Evolutionary conservation across 2,113 vertebrate genomes (phyloP), one percentile per base, ranked within the genome.

Genomic region (Tetrax tetrax): DNA sequence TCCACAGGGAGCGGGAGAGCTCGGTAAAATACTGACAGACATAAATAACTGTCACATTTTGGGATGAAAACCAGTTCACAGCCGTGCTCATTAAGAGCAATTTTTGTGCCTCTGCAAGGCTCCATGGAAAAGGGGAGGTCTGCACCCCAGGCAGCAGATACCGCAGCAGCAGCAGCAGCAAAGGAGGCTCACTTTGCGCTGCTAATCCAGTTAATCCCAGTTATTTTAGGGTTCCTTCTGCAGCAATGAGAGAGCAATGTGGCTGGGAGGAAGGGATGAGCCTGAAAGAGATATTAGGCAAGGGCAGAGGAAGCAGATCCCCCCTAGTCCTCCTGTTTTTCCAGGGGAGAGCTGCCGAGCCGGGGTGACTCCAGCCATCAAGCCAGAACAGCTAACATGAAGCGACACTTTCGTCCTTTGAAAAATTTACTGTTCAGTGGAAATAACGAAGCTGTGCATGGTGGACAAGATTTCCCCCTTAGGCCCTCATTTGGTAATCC

Each of bases 21-120:
- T 75, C 4, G 1, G 74, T 60, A 85, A 87, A 95, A 95, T 54
- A 89, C 89, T 91, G 95, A 87, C 83, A 95, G 85, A 95, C 85
- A 91, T 91, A 96, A 97, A 95, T 91, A 97, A 93, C 81, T 59
- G 89, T 95, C 94, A 94, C 87, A 84, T 91, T 87, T 91, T 53
- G 81, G 87, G 77, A 95, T 74, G 87, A 95, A 95, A 95, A 96
- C 89, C 96, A 94, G 94, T 47, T 83, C 81, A 59, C 70, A 81
- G 74, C 4, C 7, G 33, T 83, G 89, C 91, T 96, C 89, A 77
- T 96, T 92, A 92, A 79, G 50, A 93, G 81, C 74, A 91, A 82
- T 89, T 95, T 91, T 91, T 93, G 53, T 89, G 83, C 80, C 81
- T 95, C 92, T 89, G 69, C 3, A 5, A 96, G 92, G 76, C 89